phyloP scores from a whole-genome alignment of 2,113 vertebrate genomes.

The Lepus americanus region DNA sequence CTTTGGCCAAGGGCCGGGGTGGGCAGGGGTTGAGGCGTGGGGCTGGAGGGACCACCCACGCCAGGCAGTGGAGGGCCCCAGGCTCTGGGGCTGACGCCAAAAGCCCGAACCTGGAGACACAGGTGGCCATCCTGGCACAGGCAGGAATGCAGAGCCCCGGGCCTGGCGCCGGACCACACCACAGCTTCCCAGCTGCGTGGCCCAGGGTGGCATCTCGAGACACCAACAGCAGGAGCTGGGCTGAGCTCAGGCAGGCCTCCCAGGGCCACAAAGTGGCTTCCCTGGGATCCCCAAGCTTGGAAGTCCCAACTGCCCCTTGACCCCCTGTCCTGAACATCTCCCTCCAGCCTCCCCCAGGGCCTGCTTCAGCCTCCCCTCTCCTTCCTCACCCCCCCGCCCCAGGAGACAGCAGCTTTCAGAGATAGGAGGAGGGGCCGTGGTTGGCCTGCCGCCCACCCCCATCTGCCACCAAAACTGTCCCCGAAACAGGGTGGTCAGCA shows the following conservation, averaged over 20 bases:
- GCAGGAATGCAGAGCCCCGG: neutral
- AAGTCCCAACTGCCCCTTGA: neutral
- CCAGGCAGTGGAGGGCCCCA: neutral
- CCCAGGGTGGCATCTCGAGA: neutral
- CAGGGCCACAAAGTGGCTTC: neutral
- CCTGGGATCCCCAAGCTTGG: neutral
- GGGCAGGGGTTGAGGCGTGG: neutral
- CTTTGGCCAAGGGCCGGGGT: neutral
- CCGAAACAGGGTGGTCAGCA: neutral
- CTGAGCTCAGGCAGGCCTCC: neutral
- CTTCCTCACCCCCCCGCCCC: neutral
- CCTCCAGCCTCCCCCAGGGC: too few relatives aligned
- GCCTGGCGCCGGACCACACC: neutral
- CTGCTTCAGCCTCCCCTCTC: neutral
- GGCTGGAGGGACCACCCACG: neutral
- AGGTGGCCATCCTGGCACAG: neutral
- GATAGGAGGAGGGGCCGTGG: rapidly evolving
- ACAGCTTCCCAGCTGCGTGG: neutral
- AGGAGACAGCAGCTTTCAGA: neutral
- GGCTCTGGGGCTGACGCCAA: too few relatives aligned
- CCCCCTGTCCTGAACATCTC: too few relatives aligned
- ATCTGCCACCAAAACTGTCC: neutral
- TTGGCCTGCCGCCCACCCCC: neutral
- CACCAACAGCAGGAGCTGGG: neutral
- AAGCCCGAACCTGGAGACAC: neutral